phyloP scores from a whole-genome alignment of 1,140 invertebrate genomes.

The Microplitis demolitor region DNA sequence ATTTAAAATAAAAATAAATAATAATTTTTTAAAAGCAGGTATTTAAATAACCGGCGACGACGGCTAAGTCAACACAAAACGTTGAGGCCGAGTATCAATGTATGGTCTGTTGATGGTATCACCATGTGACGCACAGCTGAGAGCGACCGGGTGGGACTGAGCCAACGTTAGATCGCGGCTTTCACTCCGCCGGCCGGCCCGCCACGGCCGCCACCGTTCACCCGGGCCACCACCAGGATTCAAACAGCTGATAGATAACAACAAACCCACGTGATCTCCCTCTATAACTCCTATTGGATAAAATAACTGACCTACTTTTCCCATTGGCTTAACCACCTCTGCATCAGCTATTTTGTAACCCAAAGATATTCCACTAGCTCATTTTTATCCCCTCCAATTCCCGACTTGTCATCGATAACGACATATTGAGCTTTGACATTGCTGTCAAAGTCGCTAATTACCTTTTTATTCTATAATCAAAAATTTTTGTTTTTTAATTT shows the following conservation, averaged over 20 bases:
- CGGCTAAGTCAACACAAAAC: background rate
- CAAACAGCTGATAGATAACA: constrained; percentile 68
- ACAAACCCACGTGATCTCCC: constrained; percentile 65
- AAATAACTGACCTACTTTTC: background rate
- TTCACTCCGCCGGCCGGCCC: constrained; percentile 23
- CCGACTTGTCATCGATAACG: too few species aligned
- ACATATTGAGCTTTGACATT: too few species aligned
- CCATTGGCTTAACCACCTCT: too few species aligned
- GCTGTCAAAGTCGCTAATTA: too few species aligned
- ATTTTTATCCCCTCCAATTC: background rate
- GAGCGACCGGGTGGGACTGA: constrained; percentile 55
- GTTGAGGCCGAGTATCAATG: background rate
- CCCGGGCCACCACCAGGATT: constrained; percentile 38
- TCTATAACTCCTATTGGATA: constrained; percentile 51
- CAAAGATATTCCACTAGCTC: too few species aligned
- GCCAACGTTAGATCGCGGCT: constrained; percentile 29
- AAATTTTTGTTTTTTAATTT: too few species aligned
- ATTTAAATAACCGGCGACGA: too few species aligned
- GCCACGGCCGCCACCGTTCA: constrained; percentile 23
- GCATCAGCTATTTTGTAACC: too few species aligned
- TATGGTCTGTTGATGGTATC: constrained; percentile 8
- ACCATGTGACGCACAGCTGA: constrained; percentile 59
- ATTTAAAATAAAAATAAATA: too few species aligned
- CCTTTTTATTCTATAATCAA: too few species aligned
- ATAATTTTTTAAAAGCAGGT: too few species aligned